Base-by-base conservation (phyloP, 2,113 vertebrate genomes). In the Numenius arquata region DNA sequence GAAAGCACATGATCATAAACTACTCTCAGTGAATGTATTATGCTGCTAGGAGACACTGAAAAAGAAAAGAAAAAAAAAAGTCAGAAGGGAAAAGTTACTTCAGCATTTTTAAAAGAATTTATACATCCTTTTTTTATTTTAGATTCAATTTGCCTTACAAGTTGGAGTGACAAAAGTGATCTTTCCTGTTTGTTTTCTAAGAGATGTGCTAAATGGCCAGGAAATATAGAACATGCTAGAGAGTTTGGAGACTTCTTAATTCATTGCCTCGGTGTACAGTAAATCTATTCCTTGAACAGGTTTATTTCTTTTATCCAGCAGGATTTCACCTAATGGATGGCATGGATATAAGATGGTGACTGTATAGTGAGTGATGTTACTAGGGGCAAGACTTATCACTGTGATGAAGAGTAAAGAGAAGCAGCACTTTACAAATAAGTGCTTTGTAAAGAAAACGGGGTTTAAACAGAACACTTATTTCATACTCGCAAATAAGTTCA, bases 241-340 rank as follows among this genome's bases (percentile, higher is more conserved):
- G 87, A 95, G 25, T 85, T 90, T 88, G 82, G 73, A 96, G 80
- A 90, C 61, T 62, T 82, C n/a, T 88, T 94, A 97, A 95, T 97
- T 98, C 93, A 96, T 96, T 56, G 58, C 72, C 58, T 41, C 84
- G 23, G 23, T 74, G 36, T 94, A 90, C 48, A 88, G 70, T 97
- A 95, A 97, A 96, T 97, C 88, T 97, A 78, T 95, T 96, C 53
- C 68, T 96, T 91, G 43, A 98, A 88, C 89, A 97, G 92, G 45
- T 97, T 97, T 97, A 94, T 96, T 97, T 97, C 81, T 96, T 97
- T 94, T 96, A 94, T 95, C 93, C 95, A 96, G 73, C 34, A 96
- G 22, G 59, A 73, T 77, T 95, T 96, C 94, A 91, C 20, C 56
- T 95, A 97, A 95, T 91, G 53, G 75, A 95, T 96, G 82, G 56